phyloP scores from a whole-genome alignment of 2,888 invertebrate species.

The Podabrus alpinus region DNA sequence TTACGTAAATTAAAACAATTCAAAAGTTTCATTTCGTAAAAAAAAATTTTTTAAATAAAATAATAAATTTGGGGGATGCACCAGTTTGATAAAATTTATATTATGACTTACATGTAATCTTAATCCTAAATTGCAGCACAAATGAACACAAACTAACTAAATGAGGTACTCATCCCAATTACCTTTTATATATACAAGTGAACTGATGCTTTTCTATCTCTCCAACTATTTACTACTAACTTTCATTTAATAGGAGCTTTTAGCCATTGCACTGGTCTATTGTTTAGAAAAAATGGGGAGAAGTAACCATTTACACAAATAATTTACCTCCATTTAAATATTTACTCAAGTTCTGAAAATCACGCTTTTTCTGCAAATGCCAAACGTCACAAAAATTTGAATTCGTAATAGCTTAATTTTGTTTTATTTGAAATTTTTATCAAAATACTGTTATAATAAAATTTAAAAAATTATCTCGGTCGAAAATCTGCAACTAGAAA shows the following conservation, averaged over 20 bases:
- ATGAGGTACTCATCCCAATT: constrained; percentile 43
- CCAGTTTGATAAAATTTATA: not conserved
- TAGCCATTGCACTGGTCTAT: constrained; percentile 22
- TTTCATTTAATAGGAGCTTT: constrained; percentile 17
- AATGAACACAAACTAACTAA: constrained; percentile 43
- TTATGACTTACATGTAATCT: constrained; percentile 32
- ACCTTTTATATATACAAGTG: constrained; percentile 45
- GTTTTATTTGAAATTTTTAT: too few relatives aligned
- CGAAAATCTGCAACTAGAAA: too few relatives aligned
- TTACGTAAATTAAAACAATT: not conserved
- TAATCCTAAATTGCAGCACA: constrained; percentile 41
- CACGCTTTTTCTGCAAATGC: not conserved
- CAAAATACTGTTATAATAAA: too few relatives aligned
- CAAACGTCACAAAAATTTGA: not conserved
- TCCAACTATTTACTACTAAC: constrained; percentile 31
- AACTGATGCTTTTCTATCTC: constrained; percentile 40
- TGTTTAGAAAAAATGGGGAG: constrained; percentile 4
- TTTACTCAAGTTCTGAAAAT: not conserved
- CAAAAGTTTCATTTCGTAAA: not conserved
- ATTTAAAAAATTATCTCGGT: too few relatives aligned
- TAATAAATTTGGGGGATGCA: not conserved
- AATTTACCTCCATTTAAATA: not conserved
- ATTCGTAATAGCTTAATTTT: too few relatives aligned
- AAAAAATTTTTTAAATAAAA: not conserved
- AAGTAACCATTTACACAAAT: not conserved